Base-by-base conservation (phyloP, 2,113 vertebrate species). In the Nothocercus julius region DNA sequence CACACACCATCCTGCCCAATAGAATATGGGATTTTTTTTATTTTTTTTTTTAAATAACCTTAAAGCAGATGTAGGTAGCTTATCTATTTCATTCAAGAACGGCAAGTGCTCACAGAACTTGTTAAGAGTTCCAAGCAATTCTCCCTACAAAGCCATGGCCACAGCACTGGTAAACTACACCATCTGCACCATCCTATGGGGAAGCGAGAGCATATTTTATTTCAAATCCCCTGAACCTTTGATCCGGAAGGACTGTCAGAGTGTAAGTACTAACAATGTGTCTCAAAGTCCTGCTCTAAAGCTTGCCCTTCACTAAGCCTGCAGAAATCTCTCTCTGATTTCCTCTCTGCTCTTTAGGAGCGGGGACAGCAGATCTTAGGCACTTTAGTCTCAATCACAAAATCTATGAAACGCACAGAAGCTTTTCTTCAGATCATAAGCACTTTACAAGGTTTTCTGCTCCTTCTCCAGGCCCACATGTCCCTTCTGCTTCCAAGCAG, bases 71-170 rank as follows among this genome's bases (percentile, higher is more conserved):
- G 66, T 64, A 54, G 58, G 87, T 56, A 82, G 75, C 53, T 13
- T 85, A 95, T 79, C 78, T 77, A 13, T 72, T 72, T 49, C 74
- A 63, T 47, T 38, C 72, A 77, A 61, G 85, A 93, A 85, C 93
- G 83, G 59, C 8, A 7, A 83, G 93, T 92, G 72, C 92, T 67
- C 68, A 67, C 17, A 54, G 42, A 5, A 7, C 11, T 89, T 68
- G 61, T 40, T 86, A 75, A 70, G 80, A 51, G 51, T 84, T 69
- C 83, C 67, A 82, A 89, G 66, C 77, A 75, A 30, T 7, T 10
- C 51, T 70, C 40, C 7, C 10, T 74, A 64, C 68, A 66, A 83
- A 81, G 27, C 20, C 49, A 28, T 3, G 1, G 27, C 58, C 79
- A 51, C 38, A 45, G 8, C 0, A 3, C n/a, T 0, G 3, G 22